phyloP scores from a whole-genome alignment of 2,888 invertebrate species.

The Acanthosepion pharaonis region DNA sequence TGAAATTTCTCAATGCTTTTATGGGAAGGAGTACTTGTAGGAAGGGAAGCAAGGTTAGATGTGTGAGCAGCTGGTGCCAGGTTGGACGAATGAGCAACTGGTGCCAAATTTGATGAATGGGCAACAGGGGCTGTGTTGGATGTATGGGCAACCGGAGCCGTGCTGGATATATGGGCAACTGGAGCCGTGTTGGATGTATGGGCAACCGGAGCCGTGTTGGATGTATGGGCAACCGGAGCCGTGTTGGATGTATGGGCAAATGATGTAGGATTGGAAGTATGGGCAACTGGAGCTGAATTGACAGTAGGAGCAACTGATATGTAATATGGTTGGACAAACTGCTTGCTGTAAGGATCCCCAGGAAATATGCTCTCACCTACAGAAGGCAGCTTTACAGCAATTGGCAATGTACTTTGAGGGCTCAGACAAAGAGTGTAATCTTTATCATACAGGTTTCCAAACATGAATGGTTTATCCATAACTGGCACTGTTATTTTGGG shows the following conservation, averaged over 20 bases:
- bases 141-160: not conserved
- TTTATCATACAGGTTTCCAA: conserved; percentile 34
- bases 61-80: not conserved
- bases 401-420: not conserved
- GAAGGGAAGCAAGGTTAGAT: not conserved
- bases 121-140: not conserved
- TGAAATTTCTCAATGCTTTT: conserved; percentile 13
- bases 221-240: not conserved
- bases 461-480: not conserved
- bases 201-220: not conserved
- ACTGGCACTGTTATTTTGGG: conserved; percentile 35
- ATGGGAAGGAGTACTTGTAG: not conserved
- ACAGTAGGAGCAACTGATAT: not conserved
- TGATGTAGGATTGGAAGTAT: not conserved
- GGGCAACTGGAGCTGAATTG: not conserved
- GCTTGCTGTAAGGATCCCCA: conserved; percentile 6
- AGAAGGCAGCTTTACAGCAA: conserved; percentile 15
- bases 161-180: not conserved
- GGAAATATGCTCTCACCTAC: not conserved
- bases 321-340: conserved; percentile 24
- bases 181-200: not conserved
- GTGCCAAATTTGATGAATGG: not conserved
- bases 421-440: not conserved
- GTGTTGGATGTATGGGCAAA: not conserved
- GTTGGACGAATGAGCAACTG: not conserved